Conservation (phyloP, 2,888 invertebrate genomes). For the Rotaria socialis region DNA sequence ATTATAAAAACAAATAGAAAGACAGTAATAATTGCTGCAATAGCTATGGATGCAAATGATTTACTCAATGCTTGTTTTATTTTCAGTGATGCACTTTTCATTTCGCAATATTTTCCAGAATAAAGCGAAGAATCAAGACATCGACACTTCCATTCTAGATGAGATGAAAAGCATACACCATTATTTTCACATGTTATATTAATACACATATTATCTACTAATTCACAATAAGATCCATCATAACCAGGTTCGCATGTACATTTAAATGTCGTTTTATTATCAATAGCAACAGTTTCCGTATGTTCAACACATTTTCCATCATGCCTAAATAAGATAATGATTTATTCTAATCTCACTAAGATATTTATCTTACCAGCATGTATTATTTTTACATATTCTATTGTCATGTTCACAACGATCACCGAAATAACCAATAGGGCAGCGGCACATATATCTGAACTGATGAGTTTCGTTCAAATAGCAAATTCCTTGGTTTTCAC, state of each 20-base stretch:
- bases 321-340: background rate
- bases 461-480: background rate
- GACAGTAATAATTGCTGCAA: background rate
- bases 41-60: constrained; percentile 11
- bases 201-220: background rate
- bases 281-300: background rate
- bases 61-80: background rate
- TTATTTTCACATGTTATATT: background rate
- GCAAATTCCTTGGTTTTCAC: background rate
- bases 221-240: background rate
- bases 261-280: background rate
- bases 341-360: background rate
- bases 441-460: background rate
- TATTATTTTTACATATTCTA: background rate
- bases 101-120: background rate
- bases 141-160: background rate
- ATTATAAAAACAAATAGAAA: constrained; percentile 10
- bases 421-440: background rate
- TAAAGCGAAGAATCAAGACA: background rate
- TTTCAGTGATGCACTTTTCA: background rate
- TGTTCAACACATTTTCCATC: background rate
- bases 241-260: background rate
- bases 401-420: background rate
- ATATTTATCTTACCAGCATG: background rate
- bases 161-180: background rate